Evolutionary conservation across 1,140 invertebrate species (phyloP).

Genomic region (Lepidurus couesii): DNA sequence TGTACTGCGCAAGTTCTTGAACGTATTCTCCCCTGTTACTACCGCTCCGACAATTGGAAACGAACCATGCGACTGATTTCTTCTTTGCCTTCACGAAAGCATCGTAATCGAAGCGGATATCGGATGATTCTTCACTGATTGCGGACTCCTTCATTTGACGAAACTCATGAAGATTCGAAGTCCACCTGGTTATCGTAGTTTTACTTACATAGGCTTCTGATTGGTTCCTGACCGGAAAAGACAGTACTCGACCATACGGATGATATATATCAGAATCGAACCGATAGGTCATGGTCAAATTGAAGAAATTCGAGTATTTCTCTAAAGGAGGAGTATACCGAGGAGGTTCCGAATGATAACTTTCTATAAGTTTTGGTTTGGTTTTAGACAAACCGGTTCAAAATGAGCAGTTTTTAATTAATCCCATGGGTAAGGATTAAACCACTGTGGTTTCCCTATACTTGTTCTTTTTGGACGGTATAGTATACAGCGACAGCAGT

Average conservation of each 20-base stretch:
- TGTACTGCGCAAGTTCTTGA: constrained; percentile 49
- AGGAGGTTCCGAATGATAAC: not conserved
- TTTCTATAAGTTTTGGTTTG: too few relatives aligned
- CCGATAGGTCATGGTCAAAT: constrained; percentile 46
- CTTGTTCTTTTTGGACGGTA: too few relatives aligned
- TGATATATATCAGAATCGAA: constrained; percentile 40
- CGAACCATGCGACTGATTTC: constrained; percentile 53
- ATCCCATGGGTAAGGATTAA: too few relatives aligned
- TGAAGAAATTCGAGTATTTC: constrained; percentile 38
- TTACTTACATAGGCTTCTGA: not conserved
- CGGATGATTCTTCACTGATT: not conserved
- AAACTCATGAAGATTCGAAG: not conserved
- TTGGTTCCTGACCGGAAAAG: not conserved
- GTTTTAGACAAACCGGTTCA: too few relatives aligned
- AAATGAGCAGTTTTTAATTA: too few relatives aligned
- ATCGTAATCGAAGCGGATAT: not conserved
- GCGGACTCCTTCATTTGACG: not conserved
- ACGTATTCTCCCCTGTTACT: constrained; percentile 54
- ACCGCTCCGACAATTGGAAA: constrained; percentile 56
- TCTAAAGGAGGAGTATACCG: not conserved
- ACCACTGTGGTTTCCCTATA: too few relatives aligned
- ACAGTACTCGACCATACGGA: constrained; percentile 35
- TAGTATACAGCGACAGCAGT: too few relatives aligned
- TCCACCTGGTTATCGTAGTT: constrained; percentile 34
- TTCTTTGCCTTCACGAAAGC: not conserved